These are phyloP conservation scores for Myrmecophaga tridactyla DNA, from an alignment of 2,113 vertebrate genomes.

Conservation along the genomic window DNA sequence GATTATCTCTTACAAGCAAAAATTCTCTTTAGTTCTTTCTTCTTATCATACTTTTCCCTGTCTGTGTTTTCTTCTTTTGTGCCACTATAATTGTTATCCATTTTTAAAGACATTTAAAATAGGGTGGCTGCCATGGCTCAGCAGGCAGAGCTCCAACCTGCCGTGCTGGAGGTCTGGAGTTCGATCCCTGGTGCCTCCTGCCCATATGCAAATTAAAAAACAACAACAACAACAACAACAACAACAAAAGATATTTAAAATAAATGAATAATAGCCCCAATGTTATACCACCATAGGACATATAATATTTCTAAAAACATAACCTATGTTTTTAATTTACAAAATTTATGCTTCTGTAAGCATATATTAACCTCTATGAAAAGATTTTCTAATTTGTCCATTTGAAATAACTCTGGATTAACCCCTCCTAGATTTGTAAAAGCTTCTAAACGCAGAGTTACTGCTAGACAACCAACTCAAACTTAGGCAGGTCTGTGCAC, in stretches of 20 bases:
- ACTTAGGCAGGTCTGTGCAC: background rate
- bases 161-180: no score
- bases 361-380: background rate
- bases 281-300: background rate
- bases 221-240: no score
- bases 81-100: background rate
- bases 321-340: background rate
- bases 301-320: background rate
- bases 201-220: no score
- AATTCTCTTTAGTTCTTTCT: background rate
- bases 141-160: no score
- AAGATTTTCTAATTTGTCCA: background rate
- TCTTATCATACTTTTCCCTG: background rate
- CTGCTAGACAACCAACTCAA: background rate
- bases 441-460: background rate
- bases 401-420: background rate
- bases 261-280: no score
- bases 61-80: background rate
- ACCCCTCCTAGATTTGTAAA: background rate
- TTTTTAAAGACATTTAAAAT: background rate
- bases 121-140: no score
- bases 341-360: background rate
- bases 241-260: no score
- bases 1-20: background rate
- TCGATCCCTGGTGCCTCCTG: no score